Conservation (phyloP, 1,140 invertebrate species). For the Bursaphelenchus mucronatus region DNA sequence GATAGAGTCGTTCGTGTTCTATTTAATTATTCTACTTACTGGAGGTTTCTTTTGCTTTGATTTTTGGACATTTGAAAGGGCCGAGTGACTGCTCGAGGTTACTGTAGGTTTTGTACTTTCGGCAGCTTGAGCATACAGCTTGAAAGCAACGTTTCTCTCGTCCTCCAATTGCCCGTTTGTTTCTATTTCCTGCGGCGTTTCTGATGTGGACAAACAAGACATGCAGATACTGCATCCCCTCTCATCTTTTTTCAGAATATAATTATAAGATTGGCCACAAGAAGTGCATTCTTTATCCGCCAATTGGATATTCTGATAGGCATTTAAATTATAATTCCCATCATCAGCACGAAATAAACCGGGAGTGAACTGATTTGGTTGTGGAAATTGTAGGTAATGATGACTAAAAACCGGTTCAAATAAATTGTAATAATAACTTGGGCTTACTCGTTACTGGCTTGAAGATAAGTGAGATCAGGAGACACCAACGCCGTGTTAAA, state of each 20-base stretch:
- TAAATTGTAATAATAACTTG: too few relatives aligned
- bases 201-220: conserved; percentile 20
- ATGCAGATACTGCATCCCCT: conserved; percentile 33
- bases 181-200: background rate
- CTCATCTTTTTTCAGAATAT: conserved; percentile 30
- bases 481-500: conserved; percentile 18
- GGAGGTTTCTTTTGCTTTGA: conserved; percentile 27
- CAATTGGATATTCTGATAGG: conserved; percentile 14
- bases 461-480: conserved; percentile 27
- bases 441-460: conserved; percentile 23
- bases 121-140: conserved; percentile 13
- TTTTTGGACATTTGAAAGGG: conserved; percentile 16
- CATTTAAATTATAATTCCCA: conserved; percentile 2
- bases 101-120: conserved; percentile 3
- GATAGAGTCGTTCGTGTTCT: background rate
- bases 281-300: conserved; percentile 32
- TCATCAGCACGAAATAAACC: conserved; percentile 23
- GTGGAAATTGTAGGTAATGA: conserved; percentile 26
- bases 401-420: conserved; percentile 1
- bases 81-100: conserved; percentile 23
- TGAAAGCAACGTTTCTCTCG: background rate
- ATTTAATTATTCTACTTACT: conserved; percentile 11
- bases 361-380: conserved; percentile 20
- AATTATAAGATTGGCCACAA: conserved; percentile 29
- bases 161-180: background rate